Percentiles rank a stretch among this genome's conserved stretches.
Evolutionary conservation across 2,888 invertebrate genomes (phyloP).

Genomic region (Cylindroiulus punctatus): DNA sequence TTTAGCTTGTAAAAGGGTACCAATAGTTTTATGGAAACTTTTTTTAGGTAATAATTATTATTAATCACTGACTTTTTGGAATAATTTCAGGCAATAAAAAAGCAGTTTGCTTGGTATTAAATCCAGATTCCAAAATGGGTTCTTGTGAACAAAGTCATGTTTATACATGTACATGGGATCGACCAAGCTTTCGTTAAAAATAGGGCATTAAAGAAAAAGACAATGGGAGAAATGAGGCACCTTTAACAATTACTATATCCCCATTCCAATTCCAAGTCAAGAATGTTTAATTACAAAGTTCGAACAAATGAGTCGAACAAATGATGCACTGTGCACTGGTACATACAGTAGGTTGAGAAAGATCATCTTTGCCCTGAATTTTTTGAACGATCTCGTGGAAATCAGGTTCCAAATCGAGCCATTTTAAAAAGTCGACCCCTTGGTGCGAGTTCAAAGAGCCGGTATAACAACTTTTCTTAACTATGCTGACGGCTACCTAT

Average conservation of each 20-base stretch:
- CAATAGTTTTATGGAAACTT: no score
- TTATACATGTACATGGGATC: not conserved
- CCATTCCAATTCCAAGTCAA: not conserved
- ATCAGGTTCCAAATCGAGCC: slow-evolving; percentile 39
- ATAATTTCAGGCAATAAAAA: no score
- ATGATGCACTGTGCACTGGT: not conserved
- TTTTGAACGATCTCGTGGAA: not conserved
- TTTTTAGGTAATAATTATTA: no score
- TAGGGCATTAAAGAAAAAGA: not conserved
- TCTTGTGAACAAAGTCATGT: not conserved
- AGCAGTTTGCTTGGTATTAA: no score
- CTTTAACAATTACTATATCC: not conserved
- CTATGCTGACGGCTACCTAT: slow-evolving; percentile 40
- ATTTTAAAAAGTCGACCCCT: slow-evolving; percentile 40
- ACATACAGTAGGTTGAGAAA: not conserved
- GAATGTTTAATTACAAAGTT: not conserved
- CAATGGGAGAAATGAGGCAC: not conserved
- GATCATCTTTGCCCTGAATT: slow-evolving; percentile 30
- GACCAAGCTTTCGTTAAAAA: not conserved
- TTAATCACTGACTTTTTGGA: no score
- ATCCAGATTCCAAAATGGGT: no score
- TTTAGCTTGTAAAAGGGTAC: no score
- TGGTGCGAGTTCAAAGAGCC: slow-evolving; percentile 36
- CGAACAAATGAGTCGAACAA: no score
- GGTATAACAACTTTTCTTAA: slow-evolving; percentile 37